These are phyloP conservation scores for Artibeus jamaicensis DNA, from an alignment of 2,797 vertebrate species.

Conservation along the genomic window DNA sequence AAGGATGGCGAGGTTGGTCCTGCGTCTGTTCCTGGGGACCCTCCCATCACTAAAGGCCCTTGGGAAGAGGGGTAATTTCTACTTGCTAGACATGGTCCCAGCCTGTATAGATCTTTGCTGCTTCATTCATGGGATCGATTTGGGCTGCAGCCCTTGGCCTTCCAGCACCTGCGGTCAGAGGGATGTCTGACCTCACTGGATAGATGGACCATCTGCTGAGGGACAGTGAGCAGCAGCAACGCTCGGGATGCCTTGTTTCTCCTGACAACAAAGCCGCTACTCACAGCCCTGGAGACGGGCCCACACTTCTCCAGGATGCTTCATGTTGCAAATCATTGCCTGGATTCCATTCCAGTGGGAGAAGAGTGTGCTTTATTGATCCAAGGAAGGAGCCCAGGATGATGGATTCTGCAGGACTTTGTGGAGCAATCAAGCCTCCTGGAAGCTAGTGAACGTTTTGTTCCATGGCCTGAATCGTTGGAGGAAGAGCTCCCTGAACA, in stretches of 20 bases:
- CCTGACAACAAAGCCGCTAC: neutral
- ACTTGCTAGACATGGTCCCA: neutral
- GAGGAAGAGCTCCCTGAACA: neutral
- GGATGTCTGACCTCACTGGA: neutral
- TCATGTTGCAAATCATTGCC: conserved; percentile 16
- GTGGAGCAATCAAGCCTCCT: neutral
- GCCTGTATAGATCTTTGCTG: neutral
- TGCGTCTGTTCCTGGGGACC: neutral
- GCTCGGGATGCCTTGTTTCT: neutral
- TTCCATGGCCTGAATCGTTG: neutral
- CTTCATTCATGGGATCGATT: neutral
- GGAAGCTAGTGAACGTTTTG: neutral
- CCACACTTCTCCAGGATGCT: neutral
- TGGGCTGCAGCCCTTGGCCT: neutral
- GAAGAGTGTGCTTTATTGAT: neutral
- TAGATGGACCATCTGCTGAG: neutral
- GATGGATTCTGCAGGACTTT: neutral
- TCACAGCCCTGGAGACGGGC: neutral
- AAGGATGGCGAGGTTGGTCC: neutral
- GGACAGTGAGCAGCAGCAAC: neutral
- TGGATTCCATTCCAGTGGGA: conserved; percentile 1
- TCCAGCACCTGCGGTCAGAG: neutral
- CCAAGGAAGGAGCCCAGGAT: conserved; percentile 34
- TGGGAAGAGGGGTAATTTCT: neutral
- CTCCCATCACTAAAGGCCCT: neutral